Evolutionary conservation across 2,113 vertebrate species (phyloP), one percentile per base, ranked within the genome.

Genomic region (Amphiprion percula): DNA sequence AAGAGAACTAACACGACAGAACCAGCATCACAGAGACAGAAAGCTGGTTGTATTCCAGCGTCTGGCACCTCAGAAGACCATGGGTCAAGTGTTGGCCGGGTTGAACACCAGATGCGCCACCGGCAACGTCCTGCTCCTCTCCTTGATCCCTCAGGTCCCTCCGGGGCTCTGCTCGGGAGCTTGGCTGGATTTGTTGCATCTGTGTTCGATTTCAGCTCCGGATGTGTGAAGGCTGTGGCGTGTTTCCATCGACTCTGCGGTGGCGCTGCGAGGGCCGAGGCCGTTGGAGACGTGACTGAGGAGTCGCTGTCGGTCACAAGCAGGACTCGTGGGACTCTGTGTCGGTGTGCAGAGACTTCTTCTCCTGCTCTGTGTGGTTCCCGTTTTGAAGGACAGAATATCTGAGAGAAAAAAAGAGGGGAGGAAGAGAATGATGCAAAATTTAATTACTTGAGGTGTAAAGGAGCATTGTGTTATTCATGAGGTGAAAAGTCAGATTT

Each of bases 361-460:
- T 93, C 79, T 94, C 90, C 71, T 89, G 91, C 79, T 91, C 89
- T 39, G 26, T 21, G 72, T 94, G 92, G 76, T 80, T 94, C 80
- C 94, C 94, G 30, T 95, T 95, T 80, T 93, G 89, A 68, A 95
- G 92, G 61, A 92, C 93, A 50, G 91, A 90, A 88, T 95, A 95
- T 83, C 95, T 95, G 89, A 37, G 53, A 66, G 58, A 7, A 41
- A 47, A 63, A 56, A 2, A 1, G 21, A 2, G 39, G 1, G 5
- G 4, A 12, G 63, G 17, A 12, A 14, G 49, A 52, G 8, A 23
- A 19, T 50, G 49, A 50, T 19, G 2, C 19, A 19, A 9, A n/a
- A 50, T 50, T 1, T 15, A 14, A 12, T 11, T 2, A 14, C 14
- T 5, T 4, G 10, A 26, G 58, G 1, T 4, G 2, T 6, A 58